These are phyloP conservation scores for Panopea generosa DNA, from an alignment of 2,888 invertebrate species.

Conservation along the genomic window DNA sequence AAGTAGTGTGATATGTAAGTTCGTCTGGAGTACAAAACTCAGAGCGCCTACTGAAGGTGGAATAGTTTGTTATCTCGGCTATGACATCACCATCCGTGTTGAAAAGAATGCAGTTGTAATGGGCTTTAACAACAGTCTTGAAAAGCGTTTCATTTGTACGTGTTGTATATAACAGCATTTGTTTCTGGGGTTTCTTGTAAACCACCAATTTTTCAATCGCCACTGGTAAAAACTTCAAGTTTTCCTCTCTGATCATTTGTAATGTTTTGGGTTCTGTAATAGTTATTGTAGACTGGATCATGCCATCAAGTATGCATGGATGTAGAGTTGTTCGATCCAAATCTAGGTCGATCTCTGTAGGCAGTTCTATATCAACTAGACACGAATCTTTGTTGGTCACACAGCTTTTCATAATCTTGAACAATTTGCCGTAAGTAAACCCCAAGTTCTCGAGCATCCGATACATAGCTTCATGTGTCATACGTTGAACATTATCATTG, in stretches of 20 bases:
- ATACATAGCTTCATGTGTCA: constrained; percentile 3
- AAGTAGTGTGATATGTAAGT: background rate
- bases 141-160: background rate
- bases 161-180: background rate
- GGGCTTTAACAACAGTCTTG: background rate
- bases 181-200: background rate
- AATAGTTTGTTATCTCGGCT: constrained; percentile 4
- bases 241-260: background rate
- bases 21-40: background rate
- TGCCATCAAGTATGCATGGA: constrained; percentile 5
- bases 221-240: background rate
- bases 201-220: background rate
- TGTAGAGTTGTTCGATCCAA: constrained; percentile 14
- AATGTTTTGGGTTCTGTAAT: background rate
- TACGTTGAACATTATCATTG: too few relatives aligned
- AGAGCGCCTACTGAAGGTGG: background rate
- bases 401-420: background rate
- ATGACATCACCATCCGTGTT: background rate
- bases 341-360: background rate
- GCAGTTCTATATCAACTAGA: constrained; percentile 4
- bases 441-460: background rate
- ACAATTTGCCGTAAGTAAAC: constrained; percentile 9
- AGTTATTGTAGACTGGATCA: background rate
- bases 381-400: background rate
- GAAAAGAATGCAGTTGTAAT: constrained; percentile 1